Percentiles rank a stretch among this genome's conserved stretches.
Conservation (phyloP, 2,113 vertebrate species). For the Sebastes schlegelii region DNA sequence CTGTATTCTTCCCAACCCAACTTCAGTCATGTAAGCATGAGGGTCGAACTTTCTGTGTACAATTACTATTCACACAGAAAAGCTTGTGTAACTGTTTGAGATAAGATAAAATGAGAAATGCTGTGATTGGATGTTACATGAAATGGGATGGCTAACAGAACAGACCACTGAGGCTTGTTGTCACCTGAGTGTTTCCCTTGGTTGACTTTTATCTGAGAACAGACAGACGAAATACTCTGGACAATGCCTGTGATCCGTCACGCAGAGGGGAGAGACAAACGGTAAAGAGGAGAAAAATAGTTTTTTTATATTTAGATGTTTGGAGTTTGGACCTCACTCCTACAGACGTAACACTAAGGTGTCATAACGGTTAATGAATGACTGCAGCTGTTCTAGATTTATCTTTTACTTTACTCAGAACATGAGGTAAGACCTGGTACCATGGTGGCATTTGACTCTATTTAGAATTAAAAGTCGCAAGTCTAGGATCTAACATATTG, state of each 20-base stretch:
- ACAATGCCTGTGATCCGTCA: slow-evolving; percentile 62
- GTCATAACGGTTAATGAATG: slow-evolving; percentile 47
- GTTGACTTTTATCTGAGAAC: slow-evolving; percentile 11
- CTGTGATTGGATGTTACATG: slow-evolving; percentile 67
- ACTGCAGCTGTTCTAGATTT: slow-evolving; percentile 15
- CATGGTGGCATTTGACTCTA: slow-evolving; percentile 4
- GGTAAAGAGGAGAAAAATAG: slow-evolving; percentile 51
- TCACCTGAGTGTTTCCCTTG: slow-evolving; percentile 21
- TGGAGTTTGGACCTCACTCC: slow-evolving; percentile 65
- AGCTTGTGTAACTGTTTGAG: slow-evolving; percentile 60
- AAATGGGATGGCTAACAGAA: slow-evolving; percentile 33
- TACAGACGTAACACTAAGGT: not conserved
- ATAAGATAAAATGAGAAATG: slow-evolving; percentile 66
- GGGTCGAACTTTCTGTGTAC: slow-evolving; percentile 38
- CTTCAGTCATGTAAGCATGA: slow-evolving; percentile 86
- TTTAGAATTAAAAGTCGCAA: not conserved
- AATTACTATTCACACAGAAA: slow-evolving; percentile 44
- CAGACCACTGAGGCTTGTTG: slow-evolving; percentile 13
- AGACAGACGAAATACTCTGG: not conserved
- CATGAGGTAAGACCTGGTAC: not conserved
- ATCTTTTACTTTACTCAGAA: slow-evolving; percentile 7
- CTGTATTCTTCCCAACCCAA: slow-evolving; percentile 87
- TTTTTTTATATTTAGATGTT: slow-evolving; percentile 11
- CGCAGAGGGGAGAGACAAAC: slow-evolving; percentile 31
- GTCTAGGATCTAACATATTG: not conserved